Percentiles rank a stretch among this genome's conserved stretches.
Conservation (phyloP, 2,113 vertebrate genomes). For the Sebastes schlegelii region DNA sequence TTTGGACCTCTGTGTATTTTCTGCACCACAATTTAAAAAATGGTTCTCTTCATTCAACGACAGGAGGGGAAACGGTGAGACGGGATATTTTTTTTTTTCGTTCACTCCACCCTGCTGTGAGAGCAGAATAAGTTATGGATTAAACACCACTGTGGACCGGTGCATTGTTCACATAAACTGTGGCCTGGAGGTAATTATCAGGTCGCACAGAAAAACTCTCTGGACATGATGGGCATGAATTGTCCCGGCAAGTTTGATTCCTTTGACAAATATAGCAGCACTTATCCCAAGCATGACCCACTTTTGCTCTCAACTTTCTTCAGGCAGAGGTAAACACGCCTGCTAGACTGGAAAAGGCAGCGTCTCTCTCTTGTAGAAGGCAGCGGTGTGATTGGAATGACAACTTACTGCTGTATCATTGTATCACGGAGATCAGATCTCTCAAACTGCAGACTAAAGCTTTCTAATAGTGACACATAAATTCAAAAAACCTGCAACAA, state of each 20-base stretch:
- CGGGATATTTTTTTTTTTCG: conserved; percentile 7
- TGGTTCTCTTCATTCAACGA: conserved; percentile 24
- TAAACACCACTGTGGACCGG: conserved; percentile 19
- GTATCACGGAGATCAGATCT: conserved; percentile 29
- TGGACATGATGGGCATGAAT: conserved; percentile 55
- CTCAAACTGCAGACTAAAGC: conserved; percentile 12
- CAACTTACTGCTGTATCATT: conserved; percentile 32
- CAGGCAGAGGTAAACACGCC: conserved; percentile 59
- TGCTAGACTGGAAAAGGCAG: conserved; percentile 18
- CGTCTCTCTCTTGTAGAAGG: conserved; percentile 36
- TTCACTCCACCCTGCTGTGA: conserved; percentile 36
- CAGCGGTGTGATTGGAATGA: conserved; percentile 62
- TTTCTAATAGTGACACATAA: not conserved
- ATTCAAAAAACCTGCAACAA: conserved; percentile 7
- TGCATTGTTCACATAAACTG: conserved; percentile 49
- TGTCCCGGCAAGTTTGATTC: conserved; percentile 65
- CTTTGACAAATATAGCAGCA: conserved; percentile 70
- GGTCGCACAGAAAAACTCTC: conserved; percentile 32
- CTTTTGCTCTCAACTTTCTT: conserved; percentile 69
- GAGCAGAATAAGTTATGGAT: conserved; percentile 51
- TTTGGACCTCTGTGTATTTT: not conserved
- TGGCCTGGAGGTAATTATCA: conserved; percentile 57
- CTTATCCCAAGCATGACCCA: conserved; percentile 70
- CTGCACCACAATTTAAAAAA: conserved; percentile 26
- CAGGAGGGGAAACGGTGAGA: conserved; percentile 18